These are phyloP conservation scores for Nymphicus hollandicus DNA, from an alignment of 2,113 vertebrate genomes.

Conservation along the genomic window DNA sequence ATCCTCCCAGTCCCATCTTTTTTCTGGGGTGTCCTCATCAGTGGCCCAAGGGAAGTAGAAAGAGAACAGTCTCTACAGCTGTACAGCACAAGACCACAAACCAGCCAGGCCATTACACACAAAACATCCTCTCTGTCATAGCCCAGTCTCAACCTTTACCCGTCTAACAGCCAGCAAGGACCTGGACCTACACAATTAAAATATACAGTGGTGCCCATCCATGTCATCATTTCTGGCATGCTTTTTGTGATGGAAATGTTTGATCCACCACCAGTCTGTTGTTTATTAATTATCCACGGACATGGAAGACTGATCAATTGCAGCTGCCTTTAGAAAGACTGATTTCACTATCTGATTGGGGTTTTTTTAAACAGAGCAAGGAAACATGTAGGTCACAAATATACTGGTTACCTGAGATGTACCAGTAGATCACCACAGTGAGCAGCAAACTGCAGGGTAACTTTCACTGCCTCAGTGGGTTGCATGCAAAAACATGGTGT, in stretches of 20 bases:
- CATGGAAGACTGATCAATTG: not conserved
- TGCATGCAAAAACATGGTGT: accelerated
- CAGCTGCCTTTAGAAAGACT: not conserved
- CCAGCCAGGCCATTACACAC: not conserved
- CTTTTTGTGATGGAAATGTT: not conserved
- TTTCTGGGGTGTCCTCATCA: not conserved
- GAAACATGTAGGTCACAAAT: not conserved
- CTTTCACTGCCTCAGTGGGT: not conserved
- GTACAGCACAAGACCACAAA: not conserved
- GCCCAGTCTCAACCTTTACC: not conserved
- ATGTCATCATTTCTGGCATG: not conserved
- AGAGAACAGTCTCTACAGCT: not conserved
- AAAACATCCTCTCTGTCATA: not conserved
- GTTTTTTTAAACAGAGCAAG: not conserved
- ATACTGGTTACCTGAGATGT: not conserved
- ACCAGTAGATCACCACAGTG: not conserved
- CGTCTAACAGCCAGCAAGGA: not conserved
- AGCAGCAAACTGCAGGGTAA: not conserved
- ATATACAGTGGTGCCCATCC: not conserved
- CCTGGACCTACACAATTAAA: not conserved
- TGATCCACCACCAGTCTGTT: not conserved
- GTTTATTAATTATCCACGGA: not conserved
- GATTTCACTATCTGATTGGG: not conserved
- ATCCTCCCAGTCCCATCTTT: not conserved
- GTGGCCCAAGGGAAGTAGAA: not conserved